Evolutionary conservation across 1,140 invertebrate genomes (phyloP), one percentile per base, ranked within the genome.

Genomic region (Leucophenga varia): DNA sequence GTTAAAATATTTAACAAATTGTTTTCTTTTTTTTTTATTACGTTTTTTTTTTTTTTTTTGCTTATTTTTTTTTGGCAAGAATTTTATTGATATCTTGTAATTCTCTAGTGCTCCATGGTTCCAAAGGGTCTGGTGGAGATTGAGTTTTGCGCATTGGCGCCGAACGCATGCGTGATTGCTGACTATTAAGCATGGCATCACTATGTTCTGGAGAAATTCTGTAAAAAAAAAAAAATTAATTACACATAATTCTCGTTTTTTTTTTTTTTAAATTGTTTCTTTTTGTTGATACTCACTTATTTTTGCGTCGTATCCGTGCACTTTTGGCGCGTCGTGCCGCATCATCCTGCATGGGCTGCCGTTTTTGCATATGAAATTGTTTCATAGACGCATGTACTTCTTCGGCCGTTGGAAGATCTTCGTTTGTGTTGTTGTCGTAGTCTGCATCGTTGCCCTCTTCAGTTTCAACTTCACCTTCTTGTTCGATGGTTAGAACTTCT

Each of bases 41-140:
- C n/a, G n/a, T n/a, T n/a, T n/a, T n/a, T n/a, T n/a, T n/a, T n/a
- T n/a, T n/a, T n/a, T n/a, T n/a, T n/a, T n/a, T n/a, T 37, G 18
- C 7, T 38, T 51, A 43, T 55, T 58, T 46, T 18, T 71, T 73
- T 17, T 50, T 60, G 19, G 64, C 64, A 43, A 89, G 76, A 63
- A 88, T 83, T 52, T 83, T 80, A 72, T 87, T 88, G 77, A 89
- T 87, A 71, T 83, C 84, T 43, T 82, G 80, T 53, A 88, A 84
- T 49, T 79, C 81, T 47, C 81, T 78, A 14, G 83, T 87, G 67
- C 86, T 88, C 86, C 86, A 88, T 2, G 86, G 82, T 59, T 87
- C 83, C 40, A 87, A 69, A 8, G 84, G 84, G 77, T 86, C 84
- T 2, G 81, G 80, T 9, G 78, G 76, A 3, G 82, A 79, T 14